Evolutionary conservation across 2,113 vertebrate species (phyloP).

Genomic region (Mus spicilegus): DNA sequence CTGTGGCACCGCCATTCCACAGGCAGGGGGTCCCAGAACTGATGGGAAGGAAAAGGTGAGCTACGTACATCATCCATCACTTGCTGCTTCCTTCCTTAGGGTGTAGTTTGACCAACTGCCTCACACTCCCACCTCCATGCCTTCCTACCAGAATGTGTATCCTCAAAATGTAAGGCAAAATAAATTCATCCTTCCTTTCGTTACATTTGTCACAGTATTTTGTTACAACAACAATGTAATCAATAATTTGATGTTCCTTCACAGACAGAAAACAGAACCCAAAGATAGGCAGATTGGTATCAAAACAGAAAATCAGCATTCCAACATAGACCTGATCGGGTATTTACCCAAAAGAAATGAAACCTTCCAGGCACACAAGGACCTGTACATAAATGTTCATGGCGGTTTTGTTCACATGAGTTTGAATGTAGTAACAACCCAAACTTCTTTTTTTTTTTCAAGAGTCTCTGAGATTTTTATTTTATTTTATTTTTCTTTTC

Average conservation of each 20-base stretch:
- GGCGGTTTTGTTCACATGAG: background rate
- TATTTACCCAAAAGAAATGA: slow-evolving; percentile 6
- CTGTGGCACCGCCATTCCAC: background rate
- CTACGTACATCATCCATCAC: background rate
- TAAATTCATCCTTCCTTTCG: background rate
- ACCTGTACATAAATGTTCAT: background rate
- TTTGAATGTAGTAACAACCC: background rate
- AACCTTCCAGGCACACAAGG: background rate
- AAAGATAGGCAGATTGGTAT: background rate
- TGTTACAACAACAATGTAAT: background rate
- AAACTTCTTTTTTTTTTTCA: no score
- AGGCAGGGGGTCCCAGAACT: background rate
- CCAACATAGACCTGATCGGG: background rate
- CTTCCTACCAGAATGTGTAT: background rate
- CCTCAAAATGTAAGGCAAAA: background rate
- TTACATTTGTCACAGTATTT: background rate
- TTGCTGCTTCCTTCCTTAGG: background rate
- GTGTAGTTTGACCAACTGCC: background rate
- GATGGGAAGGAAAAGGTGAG: background rate
- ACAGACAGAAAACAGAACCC: background rate
- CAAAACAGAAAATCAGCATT: background rate
- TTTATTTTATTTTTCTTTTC: no score
- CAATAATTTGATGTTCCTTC: background rate
- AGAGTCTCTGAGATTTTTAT: no score
- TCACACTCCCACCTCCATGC: background rate